Evolutionary conservation across 2,113 vertebrate species (phyloP).

Genomic region (Colinus virginianus): DNA sequence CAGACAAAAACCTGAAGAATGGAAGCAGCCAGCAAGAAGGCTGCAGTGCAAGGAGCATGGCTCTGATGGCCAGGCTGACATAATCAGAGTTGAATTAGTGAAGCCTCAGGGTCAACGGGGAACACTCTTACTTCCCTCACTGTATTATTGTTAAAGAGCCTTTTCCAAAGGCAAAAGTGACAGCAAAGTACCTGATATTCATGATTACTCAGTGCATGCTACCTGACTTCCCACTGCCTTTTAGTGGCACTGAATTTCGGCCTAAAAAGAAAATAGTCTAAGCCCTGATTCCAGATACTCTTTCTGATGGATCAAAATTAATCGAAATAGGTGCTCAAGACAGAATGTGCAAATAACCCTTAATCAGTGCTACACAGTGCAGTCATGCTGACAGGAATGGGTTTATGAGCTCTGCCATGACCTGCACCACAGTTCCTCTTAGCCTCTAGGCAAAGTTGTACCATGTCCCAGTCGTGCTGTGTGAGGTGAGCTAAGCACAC

Average conservation of each 20-base stretch:
- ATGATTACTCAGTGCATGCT: background rate
- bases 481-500: background rate
- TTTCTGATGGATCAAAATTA: background rate
- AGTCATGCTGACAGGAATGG: background rate
- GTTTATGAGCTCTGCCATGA: background rate
- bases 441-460: background rate
- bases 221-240: background rate
- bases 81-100: background rate
- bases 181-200: background rate
- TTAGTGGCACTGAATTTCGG: background rate
- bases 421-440: background rate
- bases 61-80: background rate
- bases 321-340: background rate
- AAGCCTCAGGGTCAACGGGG: background rate
- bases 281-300: background rate
- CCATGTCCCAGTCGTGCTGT: background rate
- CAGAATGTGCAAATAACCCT: background rate
- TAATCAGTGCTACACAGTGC: background rate
- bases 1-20: background rate
- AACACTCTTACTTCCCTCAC: background rate
- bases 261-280: background rate
- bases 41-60: background rate
- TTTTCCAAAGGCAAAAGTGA: conserved; percentile 6
- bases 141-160: background rate
- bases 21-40: background rate